Evolutionary conservation across 2,113 vertebrate species (phyloP).

Genomic region (Camarhynchus parvulus): DNA sequence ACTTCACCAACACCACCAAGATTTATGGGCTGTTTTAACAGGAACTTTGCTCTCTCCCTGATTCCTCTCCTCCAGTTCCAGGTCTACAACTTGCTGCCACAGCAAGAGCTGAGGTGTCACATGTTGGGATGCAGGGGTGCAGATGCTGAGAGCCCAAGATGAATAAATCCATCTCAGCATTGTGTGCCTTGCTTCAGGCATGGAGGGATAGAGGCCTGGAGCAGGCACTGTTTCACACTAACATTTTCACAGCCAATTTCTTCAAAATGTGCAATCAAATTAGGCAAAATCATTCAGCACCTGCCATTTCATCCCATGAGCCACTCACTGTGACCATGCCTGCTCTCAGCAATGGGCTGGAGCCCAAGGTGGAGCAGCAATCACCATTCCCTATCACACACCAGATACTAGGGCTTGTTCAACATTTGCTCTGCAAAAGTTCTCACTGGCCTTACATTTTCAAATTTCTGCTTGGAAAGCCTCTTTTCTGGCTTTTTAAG

Average conservation of each 20-base stretch:
- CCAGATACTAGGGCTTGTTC: not conserved
- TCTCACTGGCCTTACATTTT: not conserved
- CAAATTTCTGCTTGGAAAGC: not conserved
- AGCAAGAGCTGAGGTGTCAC: not conserved
- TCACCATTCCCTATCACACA: not conserved
- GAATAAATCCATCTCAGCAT: not conserved
- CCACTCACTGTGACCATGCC: not conserved
- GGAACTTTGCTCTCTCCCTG: not conserved
- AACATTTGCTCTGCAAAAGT: not conserved
- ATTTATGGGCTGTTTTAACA: not conserved
- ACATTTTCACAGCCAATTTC: conserved; percentile 26
- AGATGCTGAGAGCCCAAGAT: not conserved
- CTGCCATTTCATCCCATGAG: not conserved
- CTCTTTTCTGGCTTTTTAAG: not conserved
- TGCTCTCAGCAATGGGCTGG: not conserved
- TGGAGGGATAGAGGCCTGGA: not conserved
- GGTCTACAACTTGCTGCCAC: not conserved
- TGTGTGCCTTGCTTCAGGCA: not conserved
- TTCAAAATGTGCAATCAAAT: not conserved
- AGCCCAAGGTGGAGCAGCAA: not conserved
- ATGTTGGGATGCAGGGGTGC: not conserved
- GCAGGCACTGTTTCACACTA: not conserved
- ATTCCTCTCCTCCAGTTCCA: not conserved
- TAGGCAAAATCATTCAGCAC: not conserved
- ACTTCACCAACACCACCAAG: not conserved